A percentile compares a stretch with the other conserved stretches of the same genome.
phyloP scores from a whole-genome alignment of 2,113 vertebrate genomes.

The Oncorhynchus mykiss region DNA sequence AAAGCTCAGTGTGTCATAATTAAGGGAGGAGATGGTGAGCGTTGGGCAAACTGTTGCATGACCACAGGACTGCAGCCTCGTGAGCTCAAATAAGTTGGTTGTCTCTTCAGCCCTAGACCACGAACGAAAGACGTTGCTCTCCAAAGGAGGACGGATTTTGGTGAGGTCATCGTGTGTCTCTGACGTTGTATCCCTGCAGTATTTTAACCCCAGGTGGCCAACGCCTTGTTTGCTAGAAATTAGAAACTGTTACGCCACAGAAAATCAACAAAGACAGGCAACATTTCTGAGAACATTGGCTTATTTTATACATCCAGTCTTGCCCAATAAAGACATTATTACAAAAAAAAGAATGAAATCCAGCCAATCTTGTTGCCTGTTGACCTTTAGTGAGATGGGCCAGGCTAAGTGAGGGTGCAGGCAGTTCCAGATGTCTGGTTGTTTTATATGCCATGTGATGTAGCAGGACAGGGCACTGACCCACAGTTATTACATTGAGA shows the following conservation, averaged over 20 bases:
- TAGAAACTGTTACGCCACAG: constrained; percentile 44
- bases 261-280: constrained; percentile 5
- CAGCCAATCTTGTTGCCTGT: too few relatives aligned
- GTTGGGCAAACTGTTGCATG: background rate
- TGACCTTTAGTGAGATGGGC: constrained; percentile 62
- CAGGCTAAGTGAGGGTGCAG: background rate
- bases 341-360: too few relatives aligned
- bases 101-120: background rate
- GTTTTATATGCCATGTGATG: constrained; percentile 19
- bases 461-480: background rate
- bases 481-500: constrained; percentile 1
- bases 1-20: background rate
- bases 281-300: constrained; percentile 35
- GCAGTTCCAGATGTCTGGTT: constrained; percentile 6
- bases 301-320: constrained; percentile 44
- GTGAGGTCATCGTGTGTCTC: background rate
- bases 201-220: constrained; percentile 45
- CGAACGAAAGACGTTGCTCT: background rate
- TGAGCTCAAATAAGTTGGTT: too few relatives aligned
- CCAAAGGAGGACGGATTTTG: background rate
- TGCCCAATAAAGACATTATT: constrained; percentile 9
- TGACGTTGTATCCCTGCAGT: background rate
- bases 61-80: background rate
- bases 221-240: constrained; percentile 50
- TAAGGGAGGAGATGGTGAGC: background rate